phyloP scores from a whole-genome alignment of 2,888 invertebrate genomes.

The Lomographa bimaculata region DNA sequence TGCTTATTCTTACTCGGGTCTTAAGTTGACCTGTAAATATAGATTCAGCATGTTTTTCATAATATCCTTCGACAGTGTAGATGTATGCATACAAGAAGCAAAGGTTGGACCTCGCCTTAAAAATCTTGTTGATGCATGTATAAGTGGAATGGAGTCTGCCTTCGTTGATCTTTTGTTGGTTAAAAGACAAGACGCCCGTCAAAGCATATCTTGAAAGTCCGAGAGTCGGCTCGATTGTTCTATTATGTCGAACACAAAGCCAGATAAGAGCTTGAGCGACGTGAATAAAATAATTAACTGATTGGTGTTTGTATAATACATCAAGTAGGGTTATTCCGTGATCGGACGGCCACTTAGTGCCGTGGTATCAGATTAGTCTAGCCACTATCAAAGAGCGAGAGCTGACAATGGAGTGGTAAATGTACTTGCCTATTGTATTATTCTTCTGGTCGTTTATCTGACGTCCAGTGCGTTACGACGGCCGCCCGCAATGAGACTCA shows the following conservation, averaged over 20 bases:
- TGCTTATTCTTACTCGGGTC: no score
- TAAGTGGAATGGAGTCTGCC: no score
- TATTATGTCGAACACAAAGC: constrained; percentile 79
- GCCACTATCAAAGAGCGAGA: constrained; percentile 47
- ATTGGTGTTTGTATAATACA: constrained; percentile 83
- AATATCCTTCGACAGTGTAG: no score
- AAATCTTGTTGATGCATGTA: no score
- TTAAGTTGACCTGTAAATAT: no score
- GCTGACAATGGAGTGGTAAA: constrained; percentile 67
- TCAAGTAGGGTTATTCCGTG: constrained; percentile 62
- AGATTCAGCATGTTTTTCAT: no score
- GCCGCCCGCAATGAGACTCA: constrained; percentile 18
- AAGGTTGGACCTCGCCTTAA: no score
- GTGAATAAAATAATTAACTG: constrained; percentile 83
- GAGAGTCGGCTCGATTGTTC: constrained; percentile 74
- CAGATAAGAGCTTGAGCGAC: constrained; percentile 77
- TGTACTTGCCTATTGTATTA: constrained; percentile 62
- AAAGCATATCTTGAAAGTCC: constrained; percentile 50
- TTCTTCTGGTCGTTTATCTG: constrained; percentile 54
- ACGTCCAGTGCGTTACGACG: constrained; percentile 46
- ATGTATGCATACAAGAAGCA: no score
- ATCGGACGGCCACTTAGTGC: constrained; percentile 71
- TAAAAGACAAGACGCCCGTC: constrained; percentile 28
- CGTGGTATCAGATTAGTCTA: constrained; percentile 67
- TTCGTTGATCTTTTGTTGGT: constrained; percentile 34